Evolutionary conservation across 2,113 vertebrate genomes (phyloP), one percentile per base, ranked within the genome.

Genomic region (Isichthys henryi): DNA sequence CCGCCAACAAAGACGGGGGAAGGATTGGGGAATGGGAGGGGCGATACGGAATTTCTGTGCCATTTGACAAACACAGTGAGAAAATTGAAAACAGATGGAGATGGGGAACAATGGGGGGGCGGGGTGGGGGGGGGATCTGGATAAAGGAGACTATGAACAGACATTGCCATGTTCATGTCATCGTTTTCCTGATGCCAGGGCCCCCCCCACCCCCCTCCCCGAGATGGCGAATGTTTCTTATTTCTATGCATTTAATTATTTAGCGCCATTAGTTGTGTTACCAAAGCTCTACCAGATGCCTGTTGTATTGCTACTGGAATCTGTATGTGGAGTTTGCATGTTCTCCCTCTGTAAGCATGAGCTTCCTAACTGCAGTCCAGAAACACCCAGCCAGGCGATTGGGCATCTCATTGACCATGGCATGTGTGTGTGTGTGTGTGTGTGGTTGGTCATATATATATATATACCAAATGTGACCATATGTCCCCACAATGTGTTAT

Each of bases 71-170:
- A 94, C 93, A 94, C 94, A 93, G 92, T 49, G 92, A 91, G 94
- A 92, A 95, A 96, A 96, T 94, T 95, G 94, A 94, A 96, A 96
- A 94, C 96, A 96, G 95, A 96, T 95, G 96, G 95, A 89, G 92
- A 86, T 91, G 90, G 92, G 92, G 90, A 48, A 84, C 17, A 48
- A 48, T 84, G 82, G 91, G 88, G 84, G 31, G 85, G 74, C 86
- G 45, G 89, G 74, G 66, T 62, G 89, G 91, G 90, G 50, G 90
- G 88, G 86, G 4, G 50, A 90, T 84, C 17, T 88, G 89, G 82
- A 17, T 88, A 90, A 88, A 88, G 90, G 90, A 74, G 46, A 90
- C 19, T 23, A 92, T 93, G 93, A 90, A 94, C 90, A 77, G 85
- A 90, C 92, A 90, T 53, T 19, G 66, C 70, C 17, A 82, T 53